Evolutionary conservation across 2,113 vertebrate genomes (phyloP).

Genomic region (Capreolus pygargus): DNA sequence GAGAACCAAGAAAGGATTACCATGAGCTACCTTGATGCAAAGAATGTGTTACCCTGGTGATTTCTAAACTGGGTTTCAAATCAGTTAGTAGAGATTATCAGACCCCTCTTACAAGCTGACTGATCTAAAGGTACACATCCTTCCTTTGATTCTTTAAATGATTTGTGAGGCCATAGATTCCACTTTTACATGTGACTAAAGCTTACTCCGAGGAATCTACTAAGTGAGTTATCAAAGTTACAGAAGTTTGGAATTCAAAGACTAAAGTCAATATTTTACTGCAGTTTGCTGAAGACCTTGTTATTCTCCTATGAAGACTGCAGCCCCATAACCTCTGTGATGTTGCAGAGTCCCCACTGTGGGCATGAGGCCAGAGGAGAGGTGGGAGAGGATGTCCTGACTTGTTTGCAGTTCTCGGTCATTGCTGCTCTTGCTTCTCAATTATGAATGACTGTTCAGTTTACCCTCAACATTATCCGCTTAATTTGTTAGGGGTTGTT

Average conservation of each 20-base stretch:
- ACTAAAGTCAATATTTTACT: neutral
- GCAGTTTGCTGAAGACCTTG: neutral
- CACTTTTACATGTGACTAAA: neutral
- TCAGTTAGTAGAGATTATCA: neutral
- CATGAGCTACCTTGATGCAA: neutral
- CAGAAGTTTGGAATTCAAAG: neutral
- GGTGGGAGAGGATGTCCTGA: accelerated
- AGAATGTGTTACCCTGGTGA: neutral
- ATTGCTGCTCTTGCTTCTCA: neutral
- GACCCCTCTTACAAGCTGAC: no score
- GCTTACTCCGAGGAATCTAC: no score
- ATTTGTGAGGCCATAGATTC: no score
- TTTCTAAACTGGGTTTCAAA: neutral
- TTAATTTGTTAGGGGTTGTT: neutral
- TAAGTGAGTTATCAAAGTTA: neutral
- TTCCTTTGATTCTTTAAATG: neutral
- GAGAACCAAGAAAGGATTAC: neutral
- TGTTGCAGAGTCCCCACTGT: neutral
- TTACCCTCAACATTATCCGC: neutral
- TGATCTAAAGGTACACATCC: neutral
- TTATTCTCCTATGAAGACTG: neutral
- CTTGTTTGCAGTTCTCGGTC: neutral
- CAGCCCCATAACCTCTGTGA: neutral
- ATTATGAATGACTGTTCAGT: neutral
- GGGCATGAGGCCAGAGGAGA: accelerated